phyloP scores from a whole-genome alignment of 2,797 vertebrate species.

The Coluber constrictor region DNA sequence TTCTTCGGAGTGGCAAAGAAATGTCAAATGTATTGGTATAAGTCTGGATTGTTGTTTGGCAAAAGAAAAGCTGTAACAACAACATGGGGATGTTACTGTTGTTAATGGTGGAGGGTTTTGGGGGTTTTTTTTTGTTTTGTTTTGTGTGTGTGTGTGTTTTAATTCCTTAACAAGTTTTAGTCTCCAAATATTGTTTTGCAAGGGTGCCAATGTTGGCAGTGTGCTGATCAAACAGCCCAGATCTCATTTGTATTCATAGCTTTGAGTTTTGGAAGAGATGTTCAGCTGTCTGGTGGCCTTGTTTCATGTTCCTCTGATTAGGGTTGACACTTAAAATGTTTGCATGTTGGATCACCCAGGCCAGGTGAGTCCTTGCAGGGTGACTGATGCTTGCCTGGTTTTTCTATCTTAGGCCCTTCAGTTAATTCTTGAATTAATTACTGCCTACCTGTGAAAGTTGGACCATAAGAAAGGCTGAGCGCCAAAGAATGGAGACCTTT shows the following conservation, averaged over 20 bases:
- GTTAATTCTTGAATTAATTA: background rate
- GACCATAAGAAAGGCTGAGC: too few relatives aligned
- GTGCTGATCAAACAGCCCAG: conserved; percentile 27
- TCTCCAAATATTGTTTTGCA: conserved; percentile 59
- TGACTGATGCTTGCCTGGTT: background rate
- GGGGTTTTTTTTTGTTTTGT: background rate
- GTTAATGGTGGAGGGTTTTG: background rate
- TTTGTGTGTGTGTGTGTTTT: background rate
- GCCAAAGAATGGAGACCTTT: too few relatives aligned
- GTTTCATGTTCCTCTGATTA: conserved; percentile 27
- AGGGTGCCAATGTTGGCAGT: conserved; percentile 50
- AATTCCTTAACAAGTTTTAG: conserved; percentile 53
- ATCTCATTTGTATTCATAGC: conserved; percentile 22
- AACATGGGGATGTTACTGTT: conserved; percentile 41
- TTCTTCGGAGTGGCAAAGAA: conserved; percentile 66
- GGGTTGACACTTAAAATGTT: background rate
- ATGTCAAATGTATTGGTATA: conserved; percentile 70
- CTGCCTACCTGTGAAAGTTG: background rate
- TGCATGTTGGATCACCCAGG: background rate
- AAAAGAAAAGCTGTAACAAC: conserved; percentile 61
- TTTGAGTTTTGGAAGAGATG: conserved; percentile 7
- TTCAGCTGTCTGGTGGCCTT: conserved; percentile 45
- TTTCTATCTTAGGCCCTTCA: background rate
- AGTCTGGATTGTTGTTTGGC: conserved; percentile 69
- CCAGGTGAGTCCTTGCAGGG: too few relatives aligned